Percentiles rank a stretch among this genome's conserved stretches.
Conservation (phyloP, 2,113 vertebrate genomes). For the Corvus cornix region DNA sequence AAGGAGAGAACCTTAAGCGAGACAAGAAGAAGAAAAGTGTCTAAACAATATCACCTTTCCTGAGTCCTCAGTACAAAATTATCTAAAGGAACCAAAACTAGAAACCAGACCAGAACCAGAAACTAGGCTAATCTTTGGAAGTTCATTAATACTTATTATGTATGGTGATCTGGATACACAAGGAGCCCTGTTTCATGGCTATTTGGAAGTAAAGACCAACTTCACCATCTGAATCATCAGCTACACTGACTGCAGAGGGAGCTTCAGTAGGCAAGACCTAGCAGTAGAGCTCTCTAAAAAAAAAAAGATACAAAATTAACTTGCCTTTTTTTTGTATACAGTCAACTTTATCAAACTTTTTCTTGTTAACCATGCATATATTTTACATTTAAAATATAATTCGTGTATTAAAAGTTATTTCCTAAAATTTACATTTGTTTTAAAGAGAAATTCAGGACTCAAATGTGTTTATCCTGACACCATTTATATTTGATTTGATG, state of each 20-base stretch:
- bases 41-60: neutral
- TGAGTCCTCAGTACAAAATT: neutral
- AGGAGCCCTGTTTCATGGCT: neutral
- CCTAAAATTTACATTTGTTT: neutral
- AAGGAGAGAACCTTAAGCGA: neutral
- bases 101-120: neutral
- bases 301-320: neutral
- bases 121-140: neutral
- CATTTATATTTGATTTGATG: neutral
- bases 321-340: neutral
- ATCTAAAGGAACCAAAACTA: neutral
- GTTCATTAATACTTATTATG: neutral
- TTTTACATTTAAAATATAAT: neutral
- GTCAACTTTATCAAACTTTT: neutral
- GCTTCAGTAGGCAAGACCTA: neutral
- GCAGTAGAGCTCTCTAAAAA: neutral
- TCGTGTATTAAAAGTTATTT: neutral
- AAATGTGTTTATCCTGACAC: neutral
- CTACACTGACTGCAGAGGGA: neutral
- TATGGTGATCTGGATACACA: neutral
- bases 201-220: neutral
- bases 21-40: neutral
- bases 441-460: neutral
- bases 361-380: neutral
- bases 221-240: neutral